Evolutionary conservation across 2,113 vertebrate species (phyloP).

Genomic region (Dicaeum eximium): DNA sequence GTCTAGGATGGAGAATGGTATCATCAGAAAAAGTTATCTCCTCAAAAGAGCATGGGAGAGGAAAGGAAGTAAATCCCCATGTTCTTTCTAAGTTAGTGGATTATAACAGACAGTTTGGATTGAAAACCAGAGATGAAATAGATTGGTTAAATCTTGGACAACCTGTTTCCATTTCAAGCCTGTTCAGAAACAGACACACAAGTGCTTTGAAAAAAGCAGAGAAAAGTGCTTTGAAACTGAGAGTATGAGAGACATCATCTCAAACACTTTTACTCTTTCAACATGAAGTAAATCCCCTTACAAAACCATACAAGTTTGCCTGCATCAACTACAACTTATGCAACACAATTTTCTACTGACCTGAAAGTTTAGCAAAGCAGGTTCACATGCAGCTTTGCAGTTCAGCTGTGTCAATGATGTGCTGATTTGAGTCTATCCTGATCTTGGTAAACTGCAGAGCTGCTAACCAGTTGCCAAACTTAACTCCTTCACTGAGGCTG

Average conservation of each 20-base stretch:
- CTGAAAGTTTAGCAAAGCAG: neutral
- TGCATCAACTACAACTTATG: neutral
- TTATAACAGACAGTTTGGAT: neutral
- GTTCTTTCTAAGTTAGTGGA: neutral
- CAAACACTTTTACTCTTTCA: neutral
- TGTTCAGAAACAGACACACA: neutral
- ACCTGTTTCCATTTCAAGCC: accelerated
- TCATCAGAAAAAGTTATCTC: neutral
- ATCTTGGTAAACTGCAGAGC: neutral
- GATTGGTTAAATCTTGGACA: neutral
- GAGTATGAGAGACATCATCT: neutral
- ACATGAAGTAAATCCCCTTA: neutral
- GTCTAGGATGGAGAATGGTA: neutral
- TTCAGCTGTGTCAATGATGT: neutral
- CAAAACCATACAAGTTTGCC: neutral
- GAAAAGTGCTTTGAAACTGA: neutral
- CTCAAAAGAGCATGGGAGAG: neutral
- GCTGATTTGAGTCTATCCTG: too few relatives aligned
- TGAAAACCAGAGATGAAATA: neutral
- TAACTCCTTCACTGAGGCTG: neutral
- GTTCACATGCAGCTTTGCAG: neutral
- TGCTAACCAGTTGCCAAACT: neutral
- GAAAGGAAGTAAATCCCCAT: neutral
- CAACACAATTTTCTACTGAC: neutral
- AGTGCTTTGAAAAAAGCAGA: neutral